Percentiles rank a stretch among this genome's conserved stretches.
phyloP scores from a whole-genome alignment of 1,140 invertebrate genomes.

The Trinorchestia longiramus region DNA sequence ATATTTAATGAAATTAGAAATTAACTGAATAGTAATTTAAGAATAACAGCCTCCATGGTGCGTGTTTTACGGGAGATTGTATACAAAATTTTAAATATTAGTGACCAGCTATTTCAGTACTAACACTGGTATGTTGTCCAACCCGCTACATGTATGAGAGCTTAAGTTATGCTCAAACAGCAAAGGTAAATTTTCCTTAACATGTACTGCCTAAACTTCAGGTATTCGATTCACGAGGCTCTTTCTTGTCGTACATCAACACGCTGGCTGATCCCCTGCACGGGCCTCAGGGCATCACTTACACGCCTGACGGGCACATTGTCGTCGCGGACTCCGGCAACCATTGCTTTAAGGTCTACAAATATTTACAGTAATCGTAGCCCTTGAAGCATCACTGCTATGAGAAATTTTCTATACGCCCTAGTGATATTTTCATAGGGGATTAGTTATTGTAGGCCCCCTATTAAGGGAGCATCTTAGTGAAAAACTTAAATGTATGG shows the following conservation, averaged over 20 bases:
- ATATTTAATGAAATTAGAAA: too few species aligned
- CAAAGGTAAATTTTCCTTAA: neutral
- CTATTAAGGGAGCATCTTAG: too few species aligned
- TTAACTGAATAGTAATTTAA: too few species aligned
- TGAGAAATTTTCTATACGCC: neutral
- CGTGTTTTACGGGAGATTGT: too few species aligned
- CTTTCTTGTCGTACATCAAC: slow-evolving; percentile 74
- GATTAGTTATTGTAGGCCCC: too few species aligned
- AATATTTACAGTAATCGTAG: slow-evolving; percentile 69
- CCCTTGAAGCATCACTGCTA: neutral
- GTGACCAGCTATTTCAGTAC: too few species aligned
- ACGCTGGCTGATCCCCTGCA: slow-evolving; percentile 74
- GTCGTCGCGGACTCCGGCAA: slow-evolving; percentile 76
- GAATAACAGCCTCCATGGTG: too few species aligned
- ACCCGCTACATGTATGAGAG: too few species aligned
- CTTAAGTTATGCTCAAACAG: too few species aligned
- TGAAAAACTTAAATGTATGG: too few species aligned
- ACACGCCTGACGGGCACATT: slow-evolving; percentile 72
- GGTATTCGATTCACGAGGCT: slow-evolving; percentile 75
- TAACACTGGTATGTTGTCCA: too few species aligned
- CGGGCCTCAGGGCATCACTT: slow-evolving; percentile 75
- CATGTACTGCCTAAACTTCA: slow-evolving; percentile 64
- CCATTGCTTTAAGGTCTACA: slow-evolving; percentile 75
- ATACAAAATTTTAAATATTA: too few species aligned
- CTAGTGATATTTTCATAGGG: neutral